Evolutionary conservation across 2,797 vertebrate genomes (phyloP).

Genomic region (Typhlichthys eigenmanni): DNA sequence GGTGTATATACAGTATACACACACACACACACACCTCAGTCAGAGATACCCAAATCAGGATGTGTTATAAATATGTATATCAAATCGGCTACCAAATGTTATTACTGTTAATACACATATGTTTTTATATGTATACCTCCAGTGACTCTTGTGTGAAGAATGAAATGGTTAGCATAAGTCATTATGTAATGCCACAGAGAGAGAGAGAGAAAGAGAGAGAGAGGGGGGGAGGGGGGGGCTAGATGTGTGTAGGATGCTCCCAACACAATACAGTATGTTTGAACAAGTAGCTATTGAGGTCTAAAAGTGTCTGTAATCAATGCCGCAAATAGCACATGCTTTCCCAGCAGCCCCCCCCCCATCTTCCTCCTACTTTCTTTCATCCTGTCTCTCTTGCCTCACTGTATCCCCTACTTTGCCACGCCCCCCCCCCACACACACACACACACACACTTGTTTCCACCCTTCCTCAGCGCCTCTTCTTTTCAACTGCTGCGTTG

Average conservation of each 20-base stretch:
- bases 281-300: constrained; percentile 54
- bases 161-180: constrained; percentile 1
- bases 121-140: too few relatives aligned
- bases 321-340: constrained; percentile 33
- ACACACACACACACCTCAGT: too few relatives aligned
- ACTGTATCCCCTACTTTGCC: constrained; percentile 18
- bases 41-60: too few relatives aligned
- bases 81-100: too few relatives aligned
- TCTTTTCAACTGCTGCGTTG: neutral
- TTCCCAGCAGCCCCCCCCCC: constrained; percentile 24
- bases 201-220: constrained; percentile 1
- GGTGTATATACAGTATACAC: too few relatives aligned
- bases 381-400: constrained; percentile 33
- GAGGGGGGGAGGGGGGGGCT: neutral
- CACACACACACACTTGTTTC: neutral
- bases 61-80: too few relatives aligned
- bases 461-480: too few relatives aligned
- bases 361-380: constrained; percentile 30
- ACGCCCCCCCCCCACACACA: too few relatives aligned
- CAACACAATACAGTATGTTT: constrained; percentile 38
- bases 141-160: too few relatives aligned
- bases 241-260: constrained; percentile 24
- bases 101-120: too few relatives aligned
- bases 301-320: constrained; percentile 66
- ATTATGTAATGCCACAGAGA: constrained; percentile 20